Conservation (phyloP, 2,888 invertebrate genomes). For the Drosophila kuntzei region DNA sequence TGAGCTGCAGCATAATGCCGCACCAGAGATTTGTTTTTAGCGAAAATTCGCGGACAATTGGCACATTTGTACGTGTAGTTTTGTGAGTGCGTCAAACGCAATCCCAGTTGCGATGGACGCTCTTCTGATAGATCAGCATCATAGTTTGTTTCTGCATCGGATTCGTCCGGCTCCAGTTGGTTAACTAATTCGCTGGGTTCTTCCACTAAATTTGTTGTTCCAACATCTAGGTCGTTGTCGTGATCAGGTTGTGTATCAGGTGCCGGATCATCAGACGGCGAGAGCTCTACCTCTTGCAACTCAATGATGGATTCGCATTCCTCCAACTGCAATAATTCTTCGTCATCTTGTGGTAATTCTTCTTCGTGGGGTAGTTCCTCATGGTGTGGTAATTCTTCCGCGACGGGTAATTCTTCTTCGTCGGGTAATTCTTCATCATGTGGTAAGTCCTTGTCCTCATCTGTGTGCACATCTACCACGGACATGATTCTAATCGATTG, state of each 20-base stretch:
- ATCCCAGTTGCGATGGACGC: constrained; percentile 62
- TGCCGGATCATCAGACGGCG: neutral
- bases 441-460: constrained; percentile 2
- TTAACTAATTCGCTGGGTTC: neutral
- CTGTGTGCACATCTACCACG: neutral
- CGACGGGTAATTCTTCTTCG: constrained; percentile 2
- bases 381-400: neutral
- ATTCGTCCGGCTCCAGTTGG: constrained; percentile 16
- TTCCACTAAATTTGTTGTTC: neutral
- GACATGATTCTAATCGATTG: constrained; percentile 4
- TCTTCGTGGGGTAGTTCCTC: constrained; percentile 13
- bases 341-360: neutral
- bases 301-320: constrained; percentile 39
- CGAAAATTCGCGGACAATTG: constrained; percentile 73
- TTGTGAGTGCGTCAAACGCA: constrained; percentile 55
- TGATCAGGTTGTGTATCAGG: neutral
- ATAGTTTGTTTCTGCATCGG: constrained; percentile 16
- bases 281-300: constrained; percentile 23
- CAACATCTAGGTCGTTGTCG: constrained; percentile 5
- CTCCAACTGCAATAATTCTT: constrained; percentile 18
- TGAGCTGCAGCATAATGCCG: constrained; percentile 73
- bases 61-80: constrained; percentile 61
- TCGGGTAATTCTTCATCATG: neutral
- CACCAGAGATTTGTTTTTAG: constrained; percentile 69
- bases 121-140: neutral